A percentile compares a stretch with the other conserved stretches of the same genome.
phyloP scores from a whole-genome alignment of 2,113 vertebrate species.

The Bothrops jararaca region DNA sequence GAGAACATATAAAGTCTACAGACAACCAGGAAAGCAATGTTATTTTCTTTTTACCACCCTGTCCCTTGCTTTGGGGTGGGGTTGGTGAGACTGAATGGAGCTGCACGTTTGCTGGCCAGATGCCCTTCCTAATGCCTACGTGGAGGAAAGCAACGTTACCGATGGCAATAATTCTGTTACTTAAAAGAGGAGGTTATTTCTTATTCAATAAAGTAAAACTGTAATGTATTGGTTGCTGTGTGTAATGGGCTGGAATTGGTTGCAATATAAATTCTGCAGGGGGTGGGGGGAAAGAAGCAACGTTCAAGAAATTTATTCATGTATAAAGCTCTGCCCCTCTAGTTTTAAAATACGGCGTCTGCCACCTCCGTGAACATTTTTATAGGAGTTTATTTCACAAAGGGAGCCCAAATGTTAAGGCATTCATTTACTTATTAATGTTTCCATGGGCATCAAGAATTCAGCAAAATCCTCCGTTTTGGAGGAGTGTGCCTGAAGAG shows the following conservation, averaged over 20 bases:
- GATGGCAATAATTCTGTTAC: neutral
- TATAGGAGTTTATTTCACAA: slow-evolving; percentile 38
- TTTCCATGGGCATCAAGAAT: slow-evolving; percentile 36
- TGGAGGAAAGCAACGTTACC: neutral
- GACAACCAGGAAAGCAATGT: neutral
- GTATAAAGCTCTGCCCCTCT: slow-evolving; percentile 13
- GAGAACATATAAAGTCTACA: neutral
- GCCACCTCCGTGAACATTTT: slow-evolving; percentile 32
- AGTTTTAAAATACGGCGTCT: slow-evolving; percentile 31
- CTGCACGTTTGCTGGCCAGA: neutral
- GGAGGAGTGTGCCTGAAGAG: slow-evolving; percentile 10
- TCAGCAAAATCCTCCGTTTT: slow-evolving; percentile 26
- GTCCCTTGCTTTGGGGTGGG: neutral
- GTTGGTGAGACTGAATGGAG: neutral
- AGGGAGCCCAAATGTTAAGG: slow-evolving; percentile 28
- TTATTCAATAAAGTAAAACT: slow-evolving; percentile 40
- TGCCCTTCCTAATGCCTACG: neutral
- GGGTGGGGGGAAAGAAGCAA: neutral
- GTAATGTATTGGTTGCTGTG: slow-evolving; percentile 20
- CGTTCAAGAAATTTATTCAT: slow-evolving; percentile 34
- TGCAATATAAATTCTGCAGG: neutral
- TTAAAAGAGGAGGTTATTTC: slow-evolving; percentile 36
- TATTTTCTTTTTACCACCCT: neutral
- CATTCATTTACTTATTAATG: slow-evolving; percentile 43
- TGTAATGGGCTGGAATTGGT: slow-evolving; percentile 23